Percentiles rank a stretch among this genome's conserved stretches.
These are phyloP conservation scores for Hippoglossus stenolepis DNA, from an alignment of 2,113 vertebrate species.

Conservation along the genomic window DNA sequence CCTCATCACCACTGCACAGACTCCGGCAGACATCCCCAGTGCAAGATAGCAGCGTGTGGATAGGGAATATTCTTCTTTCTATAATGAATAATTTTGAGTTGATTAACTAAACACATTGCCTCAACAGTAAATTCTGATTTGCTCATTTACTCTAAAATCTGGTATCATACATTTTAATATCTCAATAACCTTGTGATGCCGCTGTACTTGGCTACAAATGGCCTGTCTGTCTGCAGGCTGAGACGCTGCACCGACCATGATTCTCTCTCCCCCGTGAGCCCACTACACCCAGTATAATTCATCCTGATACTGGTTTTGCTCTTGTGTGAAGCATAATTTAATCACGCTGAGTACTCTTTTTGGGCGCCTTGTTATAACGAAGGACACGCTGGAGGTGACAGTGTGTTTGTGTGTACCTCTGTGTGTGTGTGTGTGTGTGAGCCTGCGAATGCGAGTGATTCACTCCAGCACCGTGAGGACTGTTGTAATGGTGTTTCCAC, in stretches of 20 bases:
- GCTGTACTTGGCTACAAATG: conserved; percentile 45
- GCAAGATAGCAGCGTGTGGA: too few relatives aligned
- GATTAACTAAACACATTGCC: neutral
- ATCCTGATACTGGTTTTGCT: conserved; percentile 48
- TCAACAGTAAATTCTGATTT: neutral
- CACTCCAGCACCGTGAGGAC: conserved; percentile 57
- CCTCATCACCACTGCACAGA: too few relatives aligned
- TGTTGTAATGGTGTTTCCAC: conserved; percentile 70
- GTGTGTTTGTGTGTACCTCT: conserved; percentile 23
- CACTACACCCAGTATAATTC: conserved; percentile 45
- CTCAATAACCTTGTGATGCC: neutral
- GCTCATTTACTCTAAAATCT: neutral
- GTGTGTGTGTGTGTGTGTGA: neutral
- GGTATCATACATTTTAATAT: neutral
- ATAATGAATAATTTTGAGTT: neutral
- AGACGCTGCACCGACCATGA: conserved; percentile 42
- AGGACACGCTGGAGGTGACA: conserved; percentile 41
- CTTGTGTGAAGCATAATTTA: conserved; percentile 39
- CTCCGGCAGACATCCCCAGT: too few relatives aligned
- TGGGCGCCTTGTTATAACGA: conserved; percentile 34
- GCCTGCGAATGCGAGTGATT: conserved; percentile 30
- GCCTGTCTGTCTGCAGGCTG: conserved; percentile 49
- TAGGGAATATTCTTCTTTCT: neutral
- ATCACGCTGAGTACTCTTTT: conserved; percentile 47
- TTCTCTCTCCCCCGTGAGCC: conserved; percentile 46